Evolutionary conservation across 2,888 invertebrate species (phyloP), one percentile per base, ranked within the genome.

Genomic region (Leucoptera coffeella): DNA sequence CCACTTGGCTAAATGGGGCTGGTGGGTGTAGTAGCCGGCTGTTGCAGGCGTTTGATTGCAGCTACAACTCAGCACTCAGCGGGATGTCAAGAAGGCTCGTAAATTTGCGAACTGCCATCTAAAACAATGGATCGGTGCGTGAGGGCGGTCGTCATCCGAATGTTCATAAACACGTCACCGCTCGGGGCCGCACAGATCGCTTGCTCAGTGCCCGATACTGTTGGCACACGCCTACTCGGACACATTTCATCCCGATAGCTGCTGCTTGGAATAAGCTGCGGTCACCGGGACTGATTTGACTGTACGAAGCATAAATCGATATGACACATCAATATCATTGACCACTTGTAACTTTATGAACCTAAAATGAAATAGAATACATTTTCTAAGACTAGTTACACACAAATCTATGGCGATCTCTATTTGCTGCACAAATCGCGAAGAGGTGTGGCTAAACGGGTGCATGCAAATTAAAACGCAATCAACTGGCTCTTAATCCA

Each of bases 131-230:
- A 54, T 49, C 50, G 42, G n/a, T n/a, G 50, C 42, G 44, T 38
- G 58, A 56, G 51, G 61, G 61, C 58, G 57, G 58, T 54, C 50
- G 45, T 45, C 47, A 41, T 28, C 43, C 42, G 41, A 42, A 40
- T 36, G 42, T 45, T 52, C 62, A 50, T 67, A 65, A 67, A 65
- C 57, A 52, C 60, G 50, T 65, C 65, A 58, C 47, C 47, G 40
- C 34, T 35, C 42, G 43, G 50, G 57, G 50, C 56, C 61, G 57
- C 61, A 57, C 62, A 55, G 57, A 55, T 55, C 22, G 28, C 23
- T n/a, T 15, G 29, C 26, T 7, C 50, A 56, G 50, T 38, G 43
- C 37, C 47, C 44, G n/a, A n/a, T n/a, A n/a, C n/a, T n/a, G n/a
- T n/a, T n/a, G n/a, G n/a, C n/a, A n/a, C n/a, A n/a, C n/a, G n/a